Base-by-base conservation (phyloP, 1,140 invertebrate species). In the Muscidifurax raptorellus region DNA sequence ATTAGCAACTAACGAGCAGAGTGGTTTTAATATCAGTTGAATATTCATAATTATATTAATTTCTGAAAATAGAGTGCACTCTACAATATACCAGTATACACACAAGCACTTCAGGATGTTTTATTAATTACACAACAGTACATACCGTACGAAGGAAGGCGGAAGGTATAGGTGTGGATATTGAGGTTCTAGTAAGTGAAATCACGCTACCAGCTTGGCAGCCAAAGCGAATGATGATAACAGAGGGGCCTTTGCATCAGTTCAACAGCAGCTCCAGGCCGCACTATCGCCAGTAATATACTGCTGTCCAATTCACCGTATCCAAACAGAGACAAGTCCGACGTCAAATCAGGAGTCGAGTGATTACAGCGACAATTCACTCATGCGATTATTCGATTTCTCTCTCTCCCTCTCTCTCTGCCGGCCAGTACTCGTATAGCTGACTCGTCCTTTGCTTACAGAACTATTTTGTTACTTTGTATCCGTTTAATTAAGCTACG, bases 151-250 rank as follows among this genome's bases (percentile, higher is more conserved):
- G n/a, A 36, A 36, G 36, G 36, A 36, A 36, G 36, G 4, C 7
- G 7, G 36, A 36, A 40, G 36, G 7, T 40, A 36, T 10, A 7
- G 10, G 36, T 6, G 0, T 4, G 77, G 85, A n/a, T 76, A 74
- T 86, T 59, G 75, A 86, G 84, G 74, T 75, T 89, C 75, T 89
- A 82, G 83, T 87, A 87, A 87, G 86, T 86, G 85, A 86, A 88
- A 86, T 89, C 85, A 79, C 87, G 83, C 64, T 86, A 83, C 52
- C 77, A 82, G 88, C 86, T 89, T 84, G 86, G 85, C 88, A 88
- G 89, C 77, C 88, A 85, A 86, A 88, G 84, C 27, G 85, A 83
- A 86, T 89, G 86, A 81, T 83, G 86, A 87, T 88, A 88, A 85
- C 87, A 83, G 28, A 86, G 83, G 18, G 13, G 71, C 83, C 83